Base-by-base conservation (phyloP, 2,113 vertebrate species). In the Raja brachyura region DNA sequence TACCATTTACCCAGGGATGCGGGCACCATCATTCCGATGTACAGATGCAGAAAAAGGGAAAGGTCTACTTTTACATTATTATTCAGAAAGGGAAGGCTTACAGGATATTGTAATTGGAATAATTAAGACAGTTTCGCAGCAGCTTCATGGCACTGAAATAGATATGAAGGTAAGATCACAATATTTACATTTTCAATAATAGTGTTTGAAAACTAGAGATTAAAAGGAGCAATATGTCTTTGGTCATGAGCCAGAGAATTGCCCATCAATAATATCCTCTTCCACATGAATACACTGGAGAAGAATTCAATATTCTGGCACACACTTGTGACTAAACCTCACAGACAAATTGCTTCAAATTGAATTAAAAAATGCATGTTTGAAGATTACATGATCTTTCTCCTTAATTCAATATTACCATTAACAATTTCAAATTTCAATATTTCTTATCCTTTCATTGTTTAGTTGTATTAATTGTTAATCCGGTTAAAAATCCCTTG, bases 31-130 rank as follows among this genome's bases (percentile, higher is more conserved):
- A 0, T 99, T 99, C 90, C 97, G 99, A 81, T 99, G 99, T 94
- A 99, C 98, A 0, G 99, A 99, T 22, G 98, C 98, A 0, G 98
- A 99, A 93, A 99, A 98, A 93, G 98, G 98, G 61, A 99, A 97
- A 95, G 99, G 98, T 33, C 97, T 99, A 78, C 98, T 99, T 94
- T 97, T 99, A 77, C 99, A 99, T 95, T 99, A 99, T 95, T 99
- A 99, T 95, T 99, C 99, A 0, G 98, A 99, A 96, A 96, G 99
- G 95, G 98, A 99, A 95, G 99, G 99, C 28, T 97, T 99, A 73
- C 98, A 99, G 94, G 99, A 99, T 95, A 99, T 99, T 93, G 99
- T 99, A 93, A 99, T 99, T 79, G 99, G 99, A 93, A 99, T 99
- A 95, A 98, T 99, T 95, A 99, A 99, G 96, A 99, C 99, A 0